Evolutionary conservation across 2,888 invertebrate species (phyloP).

Genomic region (Tenthredo livida): DNA sequence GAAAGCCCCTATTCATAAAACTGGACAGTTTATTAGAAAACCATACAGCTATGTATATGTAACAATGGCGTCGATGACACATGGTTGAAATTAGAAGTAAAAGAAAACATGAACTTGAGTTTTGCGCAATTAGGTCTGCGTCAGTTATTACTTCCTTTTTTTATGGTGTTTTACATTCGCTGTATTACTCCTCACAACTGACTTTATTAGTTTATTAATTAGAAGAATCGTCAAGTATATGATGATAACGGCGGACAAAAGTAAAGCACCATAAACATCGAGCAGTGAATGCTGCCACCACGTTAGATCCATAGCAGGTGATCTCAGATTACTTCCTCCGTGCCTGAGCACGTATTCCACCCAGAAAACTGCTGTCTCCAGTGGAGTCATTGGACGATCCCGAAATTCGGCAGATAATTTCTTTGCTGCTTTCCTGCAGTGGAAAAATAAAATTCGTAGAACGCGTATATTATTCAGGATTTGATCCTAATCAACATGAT

Average conservation of each 20-base stretch:
- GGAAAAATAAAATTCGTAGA: neutral
- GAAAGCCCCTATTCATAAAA: too few relatives aligned
- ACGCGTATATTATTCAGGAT: neutral
- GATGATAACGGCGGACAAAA: neutral
- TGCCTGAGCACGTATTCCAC: slow-evolving; percentile 47
- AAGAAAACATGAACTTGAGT: neutral
- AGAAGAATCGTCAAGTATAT: neutral
- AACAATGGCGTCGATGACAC: too few relatives aligned
- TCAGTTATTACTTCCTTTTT: neutral
- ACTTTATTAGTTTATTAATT: neutral
- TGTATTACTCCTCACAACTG: neutral
- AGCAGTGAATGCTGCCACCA: slow-evolving; percentile 46
- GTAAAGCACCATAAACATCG: slow-evolving; percentile 39
- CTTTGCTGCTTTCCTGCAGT: slow-evolving; percentile 58
- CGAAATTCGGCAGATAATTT: slow-evolving; percentile 31
- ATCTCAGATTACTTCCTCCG: slow-evolving; percentile 30
- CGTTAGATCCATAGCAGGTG: slow-evolving; percentile 44
- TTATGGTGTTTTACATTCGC: neutral
- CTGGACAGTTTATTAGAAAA: too few relatives aligned
- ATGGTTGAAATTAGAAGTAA: too few relatives aligned
- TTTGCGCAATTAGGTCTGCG: neutral
- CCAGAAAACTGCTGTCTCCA: slow-evolving; percentile 47
- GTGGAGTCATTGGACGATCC: slow-evolving; percentile 46
- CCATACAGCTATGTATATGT: too few relatives aligned
- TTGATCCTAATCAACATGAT: neutral